A percentile compares a stretch with the other conserved stretches of the same genome.
These are phyloP conservation scores for Pollachius pollachius DNA, from an alignment of 2,113 vertebrate species.

Conservation along the genomic window DNA sequence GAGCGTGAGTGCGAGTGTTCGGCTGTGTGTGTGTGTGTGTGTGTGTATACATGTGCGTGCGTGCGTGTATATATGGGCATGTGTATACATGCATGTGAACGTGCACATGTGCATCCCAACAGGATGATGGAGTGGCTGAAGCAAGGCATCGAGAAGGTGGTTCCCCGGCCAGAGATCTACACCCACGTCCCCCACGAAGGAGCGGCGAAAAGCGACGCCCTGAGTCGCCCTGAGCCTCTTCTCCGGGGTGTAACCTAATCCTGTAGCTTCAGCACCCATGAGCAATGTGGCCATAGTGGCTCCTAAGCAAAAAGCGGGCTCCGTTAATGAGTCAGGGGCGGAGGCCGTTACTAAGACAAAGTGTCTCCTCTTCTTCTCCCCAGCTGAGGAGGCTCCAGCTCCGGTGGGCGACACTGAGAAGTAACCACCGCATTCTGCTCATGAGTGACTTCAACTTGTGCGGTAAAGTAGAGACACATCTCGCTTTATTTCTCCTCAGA, in stretches of 20 bases:
- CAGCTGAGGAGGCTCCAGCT: constrained; percentile 14
- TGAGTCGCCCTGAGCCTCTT: not conserved
- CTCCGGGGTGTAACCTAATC: too few relatives aligned
- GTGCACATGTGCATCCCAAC: constrained; percentile 8
- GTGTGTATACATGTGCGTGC: too few relatives aligned
- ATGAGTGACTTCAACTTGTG: too few relatives aligned
- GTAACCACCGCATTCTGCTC: constrained; percentile 24
- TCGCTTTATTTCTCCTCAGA: not conserved
- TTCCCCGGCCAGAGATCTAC: constrained; percentile 64
- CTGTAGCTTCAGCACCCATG: too few relatives aligned
- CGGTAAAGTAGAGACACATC: too few relatives aligned
- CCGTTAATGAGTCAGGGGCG: not conserved
- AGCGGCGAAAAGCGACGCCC: too few relatives aligned
- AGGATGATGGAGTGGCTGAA: constrained; percentile 75
- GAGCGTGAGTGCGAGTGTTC: too few relatives aligned
- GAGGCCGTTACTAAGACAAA: not conserved
- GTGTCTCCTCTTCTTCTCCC: not conserved
- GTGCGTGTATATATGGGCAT: not conserved
- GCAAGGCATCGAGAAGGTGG: constrained; percentile 67
- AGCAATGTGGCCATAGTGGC: not conserved
- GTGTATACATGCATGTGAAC: not conserved
- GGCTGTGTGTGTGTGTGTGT: too few relatives aligned
- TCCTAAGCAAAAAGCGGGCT: not conserved
- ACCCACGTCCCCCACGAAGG: not conserved
- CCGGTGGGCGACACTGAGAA: constrained; percentile 20